Evolutionary conservation across 2,113 vertebrate species (phyloP).

Genomic region (Pelecanoides urinatrix): DNA sequence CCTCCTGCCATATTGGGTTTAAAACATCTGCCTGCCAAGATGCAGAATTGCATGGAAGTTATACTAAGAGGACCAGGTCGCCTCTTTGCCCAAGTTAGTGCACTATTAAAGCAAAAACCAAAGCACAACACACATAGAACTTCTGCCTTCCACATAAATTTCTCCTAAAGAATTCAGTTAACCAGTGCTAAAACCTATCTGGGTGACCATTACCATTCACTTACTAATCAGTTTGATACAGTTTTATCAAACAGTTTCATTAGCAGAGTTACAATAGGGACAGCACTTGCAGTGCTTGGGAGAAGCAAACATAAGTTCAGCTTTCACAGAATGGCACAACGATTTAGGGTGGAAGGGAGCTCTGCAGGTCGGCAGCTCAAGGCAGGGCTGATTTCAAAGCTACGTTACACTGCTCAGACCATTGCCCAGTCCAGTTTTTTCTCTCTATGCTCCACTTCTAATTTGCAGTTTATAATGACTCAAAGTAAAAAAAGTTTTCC

Average conservation of each 20-base stretch:
- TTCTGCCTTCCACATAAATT: not conserved
- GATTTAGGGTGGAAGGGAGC: not conserved
- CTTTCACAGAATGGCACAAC: not conserved
- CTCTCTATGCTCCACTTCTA: not conserved
- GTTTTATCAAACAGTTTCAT: not conserved
- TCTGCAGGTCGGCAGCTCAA: not conserved
- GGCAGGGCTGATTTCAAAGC: not conserved
- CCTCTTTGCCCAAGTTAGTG: not conserved
- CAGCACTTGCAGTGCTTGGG: not conserved
- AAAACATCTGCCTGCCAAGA: not conserved
- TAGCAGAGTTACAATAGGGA: not conserved
- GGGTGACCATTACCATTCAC: not conserved
- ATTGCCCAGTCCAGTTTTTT: not conserved
- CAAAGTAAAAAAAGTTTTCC: not conserved
- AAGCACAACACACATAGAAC: fast-evolving
- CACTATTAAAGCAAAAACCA: not conserved
- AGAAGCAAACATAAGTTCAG: not conserved
- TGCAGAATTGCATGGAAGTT: not conserved
- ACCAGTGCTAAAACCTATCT: not conserved
- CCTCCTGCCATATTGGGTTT: not conserved
- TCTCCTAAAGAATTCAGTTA: not conserved
- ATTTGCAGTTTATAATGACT: not conserved
- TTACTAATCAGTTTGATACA: not conserved
- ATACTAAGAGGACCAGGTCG: not conserved
- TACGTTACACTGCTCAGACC: not conserved